Percentiles rank a stretch among this genome's conserved stretches.
These are phyloP conservation scores for Cacatua alba DNA, from an alignment of 2,113 vertebrate genomes.

Conservation along the genomic window DNA sequence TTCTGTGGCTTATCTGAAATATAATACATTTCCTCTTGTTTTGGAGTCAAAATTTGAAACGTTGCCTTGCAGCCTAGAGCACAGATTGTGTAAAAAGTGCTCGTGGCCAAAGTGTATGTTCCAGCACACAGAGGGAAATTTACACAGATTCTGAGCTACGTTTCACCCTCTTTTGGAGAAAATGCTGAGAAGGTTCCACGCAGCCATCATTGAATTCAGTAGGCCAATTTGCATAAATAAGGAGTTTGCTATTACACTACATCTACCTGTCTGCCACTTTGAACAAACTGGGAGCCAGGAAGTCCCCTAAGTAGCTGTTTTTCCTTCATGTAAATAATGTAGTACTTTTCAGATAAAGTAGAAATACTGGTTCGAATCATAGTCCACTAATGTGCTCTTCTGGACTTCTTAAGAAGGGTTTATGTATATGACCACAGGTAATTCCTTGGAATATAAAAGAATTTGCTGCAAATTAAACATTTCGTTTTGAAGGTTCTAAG, in stretches of 20 bases:
- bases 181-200: not conserved
- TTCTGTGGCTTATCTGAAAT: not conserved
- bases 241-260: not conserved
- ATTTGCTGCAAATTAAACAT: not conserved
- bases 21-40: not conserved
- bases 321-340: not conserved
- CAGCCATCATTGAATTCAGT: not conserved
- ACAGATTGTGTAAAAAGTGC: not conserved
- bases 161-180: not conserved
- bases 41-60: not conserved
- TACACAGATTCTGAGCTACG: not conserved
- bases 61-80: not conserved
- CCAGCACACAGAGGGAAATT: not conserved
- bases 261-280: not conserved
- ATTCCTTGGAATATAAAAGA: not conserved
- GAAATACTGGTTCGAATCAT: not conserved
- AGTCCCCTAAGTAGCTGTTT: not conserved
- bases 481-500: not conserved
- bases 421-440: not conserved
- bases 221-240: not conserved
- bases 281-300: not conserved
- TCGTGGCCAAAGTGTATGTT: not conserved
- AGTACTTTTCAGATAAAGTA: not conserved
- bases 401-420: not conserved
- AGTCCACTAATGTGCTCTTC: not conserved